Evolutionary conservation across 37 sponge, comb jelly and placozoan genomes (phyloP), one percentile per base, ranked within the genome.

Genomic region (Halichondria panicea): DNA sequence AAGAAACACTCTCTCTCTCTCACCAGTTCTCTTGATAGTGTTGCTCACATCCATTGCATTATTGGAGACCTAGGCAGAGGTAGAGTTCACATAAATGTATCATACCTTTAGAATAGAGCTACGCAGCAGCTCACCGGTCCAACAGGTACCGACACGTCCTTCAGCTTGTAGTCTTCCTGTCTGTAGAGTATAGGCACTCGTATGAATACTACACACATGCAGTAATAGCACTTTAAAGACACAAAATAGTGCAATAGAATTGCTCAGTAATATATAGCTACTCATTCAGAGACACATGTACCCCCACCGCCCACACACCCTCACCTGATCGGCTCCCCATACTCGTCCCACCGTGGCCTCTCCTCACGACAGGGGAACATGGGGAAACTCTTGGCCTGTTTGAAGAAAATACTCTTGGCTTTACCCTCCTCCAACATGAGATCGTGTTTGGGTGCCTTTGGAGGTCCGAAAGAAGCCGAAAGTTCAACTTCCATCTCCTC

Each of bases 271-370:
- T n/a, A n/a, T n/a, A n/a, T n/a, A n/a, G n/a, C n/a, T n/a, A n/a
- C n/a, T n/a, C n/a, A n/a, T n/a, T n/a, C n/a, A n/a, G n/a, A n/a
- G n/a, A n/a, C n/a, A n/a, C n/a, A n/a, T n/a, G n/a, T 48, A 11
- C 52, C 52, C 15, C 52, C 52, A 11, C 9, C 13, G 50, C 9
- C 9, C 50, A 48, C 27, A 7, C 6, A 27, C n/a, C 40, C 69
- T 36, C 28, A 91, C 92, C 92, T 91, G 72, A 99, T 93, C 46
- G 89, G 46, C 58, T 99, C 97, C 42, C 99, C 99, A 81, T 99
- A 99, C 19, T 95, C 99, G 65, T 99, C 99, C 82, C 91, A 99
- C 38, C 82, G 88, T 13, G 77, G 36, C 76, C 87, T 91, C 46
- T 91, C 90, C 48, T 95, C 99, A 24, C 79, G 45, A 56, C 76